Evolutionary conservation across 2,113 vertebrate genomes (phyloP), one percentile per base, ranked within the genome.

Genomic region (Pangasianodon gigas): DNA sequence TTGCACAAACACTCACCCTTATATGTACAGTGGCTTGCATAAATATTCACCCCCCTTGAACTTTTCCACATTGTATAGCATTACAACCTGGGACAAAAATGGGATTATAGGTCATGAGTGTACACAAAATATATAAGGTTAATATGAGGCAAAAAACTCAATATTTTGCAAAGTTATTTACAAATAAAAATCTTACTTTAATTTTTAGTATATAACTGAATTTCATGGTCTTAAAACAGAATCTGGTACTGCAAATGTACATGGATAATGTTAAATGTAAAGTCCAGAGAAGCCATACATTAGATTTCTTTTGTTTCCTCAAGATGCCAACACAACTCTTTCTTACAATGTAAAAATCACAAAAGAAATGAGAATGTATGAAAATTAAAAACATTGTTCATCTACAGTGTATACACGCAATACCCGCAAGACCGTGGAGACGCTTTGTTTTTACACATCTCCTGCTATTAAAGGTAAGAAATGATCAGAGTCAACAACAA

Each of bases 1-100:
- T 69, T 71, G 85, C 86, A 91, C 41, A 88, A 82, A 89, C 85
- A 83, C 9, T 87, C 46, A 79, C 48, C 1, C 14, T 44, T 65
- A 86, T 29, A 71, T 69, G 29, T 44, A 89, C 5, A 58, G 54
- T 41, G 32, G 54, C 32, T 83, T 60, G 8, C 9, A 41, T 26
- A 41, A 58, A 4, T 83, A 58, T 58, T 83, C 19, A 83, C 74
- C 75, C 46, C 19, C 46, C 4, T 26, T 51, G 46, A 48, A 29
- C 54, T 41, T 4, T 41, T 58, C 81, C 9, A 58, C 26, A 58
- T 6, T 58, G 54, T 58, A 91, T 90, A 93, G 79, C 87, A 0
- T 58, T 24, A 77, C 19, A 46, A 77, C 41, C 8, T 77, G 7
- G 9, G 80, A 37, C 51, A 37, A 19, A 56, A 82, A 21, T 56